These are phyloP conservation scores for Diplodus puntazzo DNA, from an alignment of 2,797 vertebrate species.

Conservation along the genomic window DNA sequence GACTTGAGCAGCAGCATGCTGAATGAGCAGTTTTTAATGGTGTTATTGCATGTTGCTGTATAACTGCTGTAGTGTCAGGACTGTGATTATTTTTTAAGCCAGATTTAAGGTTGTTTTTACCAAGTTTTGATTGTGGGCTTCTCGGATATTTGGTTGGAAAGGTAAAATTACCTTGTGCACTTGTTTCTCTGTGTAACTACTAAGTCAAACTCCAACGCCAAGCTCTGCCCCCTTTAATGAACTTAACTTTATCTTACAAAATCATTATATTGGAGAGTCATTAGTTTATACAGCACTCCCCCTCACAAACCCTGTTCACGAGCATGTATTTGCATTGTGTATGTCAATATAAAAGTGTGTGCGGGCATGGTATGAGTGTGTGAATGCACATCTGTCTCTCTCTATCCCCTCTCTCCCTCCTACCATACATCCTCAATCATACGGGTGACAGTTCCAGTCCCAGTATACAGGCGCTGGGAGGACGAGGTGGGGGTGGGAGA, in stretches of 20 bases:
- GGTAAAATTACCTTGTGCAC: background rate
- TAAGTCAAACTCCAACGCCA: too few relatives aligned
- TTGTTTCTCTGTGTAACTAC: background rate
- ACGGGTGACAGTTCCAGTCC: slow-evolving; percentile 79
- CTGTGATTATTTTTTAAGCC: background rate
- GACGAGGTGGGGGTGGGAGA: slow-evolving; percentile 49
- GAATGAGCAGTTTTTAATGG: background rate
- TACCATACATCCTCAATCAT: slow-evolving; percentile 74
- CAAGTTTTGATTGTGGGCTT: background rate
- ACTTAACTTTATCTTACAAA: slow-evolving; percentile 43
- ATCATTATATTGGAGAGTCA: slow-evolving; percentile 28
- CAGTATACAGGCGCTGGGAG: slow-evolving; percentile 51
- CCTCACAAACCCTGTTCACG: slow-evolving; percentile 1
- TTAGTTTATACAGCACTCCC: background rate
- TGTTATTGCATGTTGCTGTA: background rate
- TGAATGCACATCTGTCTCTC: slow-evolving; percentile 70
- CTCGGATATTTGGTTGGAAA: background rate
- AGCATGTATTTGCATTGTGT: slow-evolving; percentile 34
- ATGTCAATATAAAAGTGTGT: slow-evolving; percentile 36
- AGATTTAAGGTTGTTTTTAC: background rate
- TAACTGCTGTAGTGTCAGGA: background rate
- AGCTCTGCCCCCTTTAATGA: background rate
- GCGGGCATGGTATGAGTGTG: slow-evolving; percentile 61
- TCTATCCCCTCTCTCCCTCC: slow-evolving; percentile 49
- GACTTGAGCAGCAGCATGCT: background rate